Evolutionary conservation across 2,797 vertebrate genomes (phyloP).

Genomic region (Acrocephalus scirpaceus): DNA sequence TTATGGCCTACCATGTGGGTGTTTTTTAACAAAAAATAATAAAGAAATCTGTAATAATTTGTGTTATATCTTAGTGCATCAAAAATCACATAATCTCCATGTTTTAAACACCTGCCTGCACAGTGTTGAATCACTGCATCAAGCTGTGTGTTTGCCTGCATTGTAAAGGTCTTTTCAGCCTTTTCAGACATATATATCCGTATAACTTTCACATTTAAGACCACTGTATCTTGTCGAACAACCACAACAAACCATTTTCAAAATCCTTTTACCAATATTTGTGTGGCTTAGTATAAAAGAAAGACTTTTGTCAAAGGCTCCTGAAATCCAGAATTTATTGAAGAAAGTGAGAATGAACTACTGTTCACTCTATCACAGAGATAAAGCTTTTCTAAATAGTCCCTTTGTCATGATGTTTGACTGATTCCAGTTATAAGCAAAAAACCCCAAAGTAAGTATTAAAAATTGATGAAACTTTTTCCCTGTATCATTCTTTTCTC

Average conservation of each 20-base stretch:
- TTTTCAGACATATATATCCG: background rate
- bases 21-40: background rate
- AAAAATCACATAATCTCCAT: background rate
- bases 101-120: background rate
- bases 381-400: background rate
- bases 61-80: background rate
- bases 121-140: background rate
- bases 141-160: background rate
- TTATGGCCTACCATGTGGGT: background rate
- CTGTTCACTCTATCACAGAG: background rate
- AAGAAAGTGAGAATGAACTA: background rate
- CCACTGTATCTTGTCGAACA: background rate
- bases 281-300: background rate
- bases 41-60: background rate
- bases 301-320: background rate
- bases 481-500: background rate
- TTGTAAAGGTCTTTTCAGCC: background rate
- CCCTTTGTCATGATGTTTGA: background rate
- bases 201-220: background rate
- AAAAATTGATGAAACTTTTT: background rate
- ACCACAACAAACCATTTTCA: background rate
- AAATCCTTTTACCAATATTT: background rate
- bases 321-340: background rate
- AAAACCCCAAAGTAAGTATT: background rate
- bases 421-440: background rate